Percentiles rank a stretch among this genome's conserved stretches.
phyloP scores from a whole-genome alignment of 2,888 invertebrate genomes.

The Villa cingulata region DNA sequence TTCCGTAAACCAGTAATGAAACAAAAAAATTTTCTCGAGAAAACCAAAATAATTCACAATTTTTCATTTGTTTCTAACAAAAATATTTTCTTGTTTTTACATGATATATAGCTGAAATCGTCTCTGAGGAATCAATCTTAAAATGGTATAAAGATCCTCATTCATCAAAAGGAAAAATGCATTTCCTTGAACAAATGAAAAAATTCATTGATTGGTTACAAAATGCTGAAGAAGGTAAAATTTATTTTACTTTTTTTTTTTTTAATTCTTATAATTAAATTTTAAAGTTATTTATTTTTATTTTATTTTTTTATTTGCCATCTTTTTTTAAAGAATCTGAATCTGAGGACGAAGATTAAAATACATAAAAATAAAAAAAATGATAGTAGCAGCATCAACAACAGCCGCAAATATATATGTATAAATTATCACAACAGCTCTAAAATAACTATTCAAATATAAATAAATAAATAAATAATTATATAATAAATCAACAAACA shows the following conservation, averaged over 20 bases:
- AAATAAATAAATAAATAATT: too few species aligned
- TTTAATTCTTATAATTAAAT: not conserved
- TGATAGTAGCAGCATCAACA: not conserved
- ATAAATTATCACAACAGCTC: too few species aligned
- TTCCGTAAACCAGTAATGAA: too few species aligned
- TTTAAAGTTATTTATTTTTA: not conserved
- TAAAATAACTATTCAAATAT: too few species aligned
- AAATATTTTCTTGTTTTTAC: too few species aligned
- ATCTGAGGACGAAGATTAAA: constrained; percentile 33
- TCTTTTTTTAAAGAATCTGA: constrained; percentile 35
- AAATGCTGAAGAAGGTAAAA: constrained; percentile 75
- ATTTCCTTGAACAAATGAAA: constrained; percentile 97
- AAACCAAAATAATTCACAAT: too few species aligned
- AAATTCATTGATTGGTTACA: constrained; percentile 96
- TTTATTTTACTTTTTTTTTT: constrained; percentile 3
- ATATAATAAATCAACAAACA: not conserved
- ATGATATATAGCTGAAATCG: constrained; percentile 58
- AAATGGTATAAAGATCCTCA: constrained; percentile 94
- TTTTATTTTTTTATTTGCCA: constrained; percentile 6
- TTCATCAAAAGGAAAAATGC: constrained; percentile 88
- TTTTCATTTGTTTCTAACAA: too few species aligned
- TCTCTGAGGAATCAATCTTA: constrained; percentile 88
- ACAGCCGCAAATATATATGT: not conserved
- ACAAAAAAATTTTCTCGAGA: not conserved
- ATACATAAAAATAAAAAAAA: not conserved